A percentile compares a stretch with the other conserved stretches of the same genome.
phyloP scores from a whole-genome alignment of 2,797 vertebrate genomes.

The Danio jaintianensis region DNA sequence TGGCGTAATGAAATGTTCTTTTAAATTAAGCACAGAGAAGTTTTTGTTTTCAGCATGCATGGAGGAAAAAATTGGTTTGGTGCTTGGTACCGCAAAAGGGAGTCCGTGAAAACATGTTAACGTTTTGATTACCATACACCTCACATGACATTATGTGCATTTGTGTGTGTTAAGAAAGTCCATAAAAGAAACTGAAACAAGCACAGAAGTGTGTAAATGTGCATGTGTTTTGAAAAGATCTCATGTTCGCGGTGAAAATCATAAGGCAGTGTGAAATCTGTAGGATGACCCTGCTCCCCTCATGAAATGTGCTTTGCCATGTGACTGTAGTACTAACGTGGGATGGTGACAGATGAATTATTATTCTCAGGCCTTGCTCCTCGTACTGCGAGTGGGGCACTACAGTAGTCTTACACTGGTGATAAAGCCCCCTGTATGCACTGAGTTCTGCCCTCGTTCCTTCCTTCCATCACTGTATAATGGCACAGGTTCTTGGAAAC shows the following conservation, averaged over 20 bases:
- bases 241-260: slow-evolving; percentile 78
- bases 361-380: slow-evolving; percentile 72
- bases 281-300: slow-evolving; percentile 63
- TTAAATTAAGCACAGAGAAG: neutral
- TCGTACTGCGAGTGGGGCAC: slow-evolving; percentile 1
- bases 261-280: slow-evolving; percentile 76
- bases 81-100: neutral
- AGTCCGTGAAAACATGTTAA: neutral
- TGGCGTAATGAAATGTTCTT: neutral
- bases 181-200: slow-evolving; percentile 40
- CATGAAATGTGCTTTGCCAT: slow-evolving; percentile 29
- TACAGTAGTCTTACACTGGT: slow-evolving; percentile 16
- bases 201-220: slow-evolving; percentile 14
- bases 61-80: neutral
- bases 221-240: slow-evolving; percentile 53
- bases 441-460: slow-evolving; percentile 1
- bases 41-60: slow-evolving; percentile 7
- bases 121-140: neutral
- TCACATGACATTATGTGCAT: slow-evolving; percentile 9
- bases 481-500: slow-evolving; percentile 30
- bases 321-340: slow-evolving; percentile 73
- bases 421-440: slow-evolving; percentile 19
- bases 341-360: slow-evolving; percentile 73
- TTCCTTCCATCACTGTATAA: slow-evolving; percentile 9
- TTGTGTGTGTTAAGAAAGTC: slow-evolving; percentile 6